A percentile compares a stretch with the other conserved stretches of the same genome.
Evolutionary conservation across 2,888 invertebrate species (phyloP).

Genomic region (Tyria jacobaeae): DNA sequence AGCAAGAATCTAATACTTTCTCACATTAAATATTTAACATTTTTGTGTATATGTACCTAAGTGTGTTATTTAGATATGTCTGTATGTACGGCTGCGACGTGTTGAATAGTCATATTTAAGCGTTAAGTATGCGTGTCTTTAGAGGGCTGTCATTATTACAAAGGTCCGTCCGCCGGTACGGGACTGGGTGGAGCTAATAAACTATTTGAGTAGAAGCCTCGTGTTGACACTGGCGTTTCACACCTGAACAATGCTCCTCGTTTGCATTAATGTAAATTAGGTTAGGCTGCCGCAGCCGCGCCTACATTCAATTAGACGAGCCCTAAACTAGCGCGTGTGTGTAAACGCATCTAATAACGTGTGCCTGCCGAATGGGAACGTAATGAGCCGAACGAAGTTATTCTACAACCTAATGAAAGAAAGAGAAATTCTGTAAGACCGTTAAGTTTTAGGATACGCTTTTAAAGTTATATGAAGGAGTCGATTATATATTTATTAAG

Average conservation of each 20-base stretch:
- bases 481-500: no score
- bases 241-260: conserved; percentile 86
- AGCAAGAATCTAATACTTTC: conserved; percentile 33
- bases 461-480: no score
- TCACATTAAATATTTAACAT: conserved; percentile 47
- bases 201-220: conserved; percentile 84
- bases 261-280: conserved; percentile 87
- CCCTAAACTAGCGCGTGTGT: conserved; percentile 81
- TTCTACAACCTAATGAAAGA: conserved; percentile 16
- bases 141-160: conserved; percentile 80
- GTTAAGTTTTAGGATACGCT: background rate
- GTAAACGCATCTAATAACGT: conserved; percentile 70
- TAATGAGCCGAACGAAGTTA: conserved; percentile 39
- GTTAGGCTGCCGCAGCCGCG: conserved; percentile 79
- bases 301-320: conserved; percentile 85
- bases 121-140: conserved; percentile 81
- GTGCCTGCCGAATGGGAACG: conserved; percentile 38
- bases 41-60: conserved; percentile 31
- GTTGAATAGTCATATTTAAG: conserved; percentile 77
- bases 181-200: conserved; percentile 85
- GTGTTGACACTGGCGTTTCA: conserved; percentile 86
- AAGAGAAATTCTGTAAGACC: background rate
- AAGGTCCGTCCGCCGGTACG: conserved; percentile 80
- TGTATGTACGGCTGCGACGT: conserved; percentile 64
- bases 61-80: conserved; percentile 49